Evolutionary conservation across 2,113 vertebrate species (phyloP), one percentile per base, ranked within the genome.

Genomic region (Pavo muticus): DNA sequence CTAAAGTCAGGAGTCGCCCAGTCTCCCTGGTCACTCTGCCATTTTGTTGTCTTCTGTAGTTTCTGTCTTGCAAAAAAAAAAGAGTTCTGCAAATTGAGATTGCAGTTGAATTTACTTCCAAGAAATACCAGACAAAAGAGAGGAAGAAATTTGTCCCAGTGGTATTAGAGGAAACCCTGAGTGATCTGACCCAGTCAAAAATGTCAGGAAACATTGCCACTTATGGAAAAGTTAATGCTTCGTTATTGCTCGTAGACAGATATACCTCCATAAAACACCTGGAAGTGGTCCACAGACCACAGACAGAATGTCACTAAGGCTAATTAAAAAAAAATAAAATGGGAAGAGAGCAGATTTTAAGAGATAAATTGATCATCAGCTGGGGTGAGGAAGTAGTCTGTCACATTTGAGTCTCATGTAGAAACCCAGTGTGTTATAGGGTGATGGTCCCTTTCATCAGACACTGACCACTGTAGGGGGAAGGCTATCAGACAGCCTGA

Each of bases 241-340:
- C 83, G 44, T 94, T 94, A 90, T 50, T 86, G 92, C 79, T 94
- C 54, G 56, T 78, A 81, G 92, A 70, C 60, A 95, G 84, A 89
- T 67, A 81, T 48, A 90, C 84, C 87, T 96, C 78, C 78, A 87
- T 95, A 96, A 96, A 96, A 79, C 75, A 95, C 78, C 91, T 96
- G 93, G 91, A 95, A 88, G 40, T 90, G 75, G 80, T 95, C 88
- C 84, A 92, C 76, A 91, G 75, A 93, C 92, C 79, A 91, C 93
- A 94, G 91, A 78, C 87, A 27, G 83, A 94, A 89, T 29, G 3
- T 87, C 93, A 89, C 47, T 87, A 69, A 84, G 40, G 44, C 61
- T 77, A 35, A 16, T 78, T 52, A 18, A 0, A 15, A 42, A 35
- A 45, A 61, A 61, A 32, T 35, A 65, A 81, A 78, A 78, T 61